A percentile compares a stretch with the other conserved stretches of the same genome.
Conservation (phyloP, 2,888 invertebrate species). For the Platynereis dumerilii region DNA sequence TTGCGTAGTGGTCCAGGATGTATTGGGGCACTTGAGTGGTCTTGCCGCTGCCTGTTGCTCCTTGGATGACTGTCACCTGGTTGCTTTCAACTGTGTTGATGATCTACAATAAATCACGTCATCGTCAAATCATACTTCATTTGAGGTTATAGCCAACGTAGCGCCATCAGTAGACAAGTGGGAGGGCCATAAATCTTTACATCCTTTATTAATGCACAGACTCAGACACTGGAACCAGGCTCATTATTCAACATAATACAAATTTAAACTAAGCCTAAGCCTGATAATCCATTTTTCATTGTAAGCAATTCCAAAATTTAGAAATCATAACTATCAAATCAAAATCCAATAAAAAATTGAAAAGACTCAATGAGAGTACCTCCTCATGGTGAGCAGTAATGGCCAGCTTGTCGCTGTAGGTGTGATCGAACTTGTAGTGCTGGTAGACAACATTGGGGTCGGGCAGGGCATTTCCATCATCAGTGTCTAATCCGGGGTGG, state of each 20-base stretch:
- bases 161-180: background rate
- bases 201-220: too few species aligned
- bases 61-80: constrained; percentile 84
- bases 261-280: too few species aligned
- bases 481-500: constrained; percentile 39
- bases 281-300: too few species aligned
- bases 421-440: constrained; percentile 49
- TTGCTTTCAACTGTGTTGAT: constrained; percentile 78
- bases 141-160: too few species aligned
- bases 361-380: too few species aligned
- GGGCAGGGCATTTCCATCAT: constrained; percentile 45
- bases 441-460: constrained; percentile 52
- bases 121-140: too few species aligned
- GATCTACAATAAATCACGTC: constrained; percentile 74
- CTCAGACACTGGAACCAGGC: background rate
- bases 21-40: constrained; percentile 91
- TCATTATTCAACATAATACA: too few species aligned
- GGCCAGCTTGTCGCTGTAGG: constrained; percentile 47
- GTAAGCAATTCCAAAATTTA: too few species aligned
- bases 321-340: too few species aligned
- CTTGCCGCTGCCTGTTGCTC: constrained; percentile 93
- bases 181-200: background rate
- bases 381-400: constrained; percentile 48
- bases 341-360: too few species aligned
- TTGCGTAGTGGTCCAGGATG: constrained; percentile 77